Evolutionary conservation across 2,888 invertebrate species (phyloP), one percentile per base, ranked within the genome.

Genomic region (Hypena proboscidalis): DNA sequence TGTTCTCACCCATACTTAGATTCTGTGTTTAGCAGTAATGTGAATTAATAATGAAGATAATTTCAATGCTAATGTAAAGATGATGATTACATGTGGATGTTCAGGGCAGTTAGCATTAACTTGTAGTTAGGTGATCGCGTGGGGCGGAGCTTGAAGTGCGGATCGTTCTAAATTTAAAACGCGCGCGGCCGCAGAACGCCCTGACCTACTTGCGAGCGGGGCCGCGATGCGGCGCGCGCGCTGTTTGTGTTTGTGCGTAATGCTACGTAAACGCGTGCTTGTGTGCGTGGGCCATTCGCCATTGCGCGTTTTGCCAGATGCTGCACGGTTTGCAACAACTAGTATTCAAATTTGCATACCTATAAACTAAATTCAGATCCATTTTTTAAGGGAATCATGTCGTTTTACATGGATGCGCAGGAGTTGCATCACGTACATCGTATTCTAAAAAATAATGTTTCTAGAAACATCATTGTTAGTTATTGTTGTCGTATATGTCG

Each of bases 81-180:
- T 69, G 62, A n/a, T 54, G 42, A 59, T 60, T 56, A 58, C 61
- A 70, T 67, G 67, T 75, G 67, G 58, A 74, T 69, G 62, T 71
- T 75, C 72, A 73, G 76, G 72, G 77, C 73, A 76, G 56, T 73
- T 71, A 73, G n/a, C 62, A 74, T 80, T 78, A 78, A 80, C 73
- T 78, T 70, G 74, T 83, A 82, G 81, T 81, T 83, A 77, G 79
- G 72, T 66, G 79, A 83, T 84, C 71, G 80, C 72, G 76, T 77
- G 75, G 87, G 87, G 87, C 83, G 85, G 85, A 84, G 87, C 78
- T 81, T 84, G 76, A 85, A 85, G 84, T 85, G 86, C 85, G 77
- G 84, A 88, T 90, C 84, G 86, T 83, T 90, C 90, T 90, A 90
- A 89, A 89, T 89, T 89, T 90, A 90, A 85, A 90, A 85, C 86